Conservation (phyloP, 2,113 vertebrate genomes). For the Prunella fulvescens region DNA sequence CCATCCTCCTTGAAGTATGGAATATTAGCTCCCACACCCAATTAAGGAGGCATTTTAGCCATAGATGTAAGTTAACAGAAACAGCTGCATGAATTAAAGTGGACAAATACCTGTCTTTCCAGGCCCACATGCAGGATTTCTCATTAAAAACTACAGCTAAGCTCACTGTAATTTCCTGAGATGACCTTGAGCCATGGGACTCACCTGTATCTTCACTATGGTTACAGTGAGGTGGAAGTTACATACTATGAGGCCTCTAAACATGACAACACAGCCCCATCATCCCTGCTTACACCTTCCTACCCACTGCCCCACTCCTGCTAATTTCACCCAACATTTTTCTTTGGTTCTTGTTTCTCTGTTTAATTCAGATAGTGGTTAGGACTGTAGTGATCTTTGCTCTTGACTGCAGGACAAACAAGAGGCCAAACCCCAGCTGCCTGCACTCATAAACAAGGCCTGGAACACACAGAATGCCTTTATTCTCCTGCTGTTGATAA, state of each 20-base stretch:
- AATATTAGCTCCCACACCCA: not conserved
- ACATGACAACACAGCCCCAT: not conserved
- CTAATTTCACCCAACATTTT: not conserved
- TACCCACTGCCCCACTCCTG: not conserved
- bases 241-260: not conserved
- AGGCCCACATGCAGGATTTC: not conserved
- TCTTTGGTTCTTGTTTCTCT: not conserved
- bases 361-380: not conserved
- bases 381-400: not conserved
- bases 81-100: not conserved
- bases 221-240: not conserved
- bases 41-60: not conserved
- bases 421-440: not conserved
- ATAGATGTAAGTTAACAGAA: not conserved
- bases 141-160: not conserved
- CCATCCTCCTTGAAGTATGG: not conserved
- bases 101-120: not conserved
- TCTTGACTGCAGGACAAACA: not conserved
- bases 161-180: not conserved
- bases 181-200: not conserved
- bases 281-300: not conserved
- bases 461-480: not conserved
- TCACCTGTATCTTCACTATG: not conserved
- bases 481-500: not conserved
- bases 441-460: not conserved